Evolutionary conservation across 2,797 vertebrate species (phyloP).

Genomic region (Melopsittacus undulatus): DNA sequence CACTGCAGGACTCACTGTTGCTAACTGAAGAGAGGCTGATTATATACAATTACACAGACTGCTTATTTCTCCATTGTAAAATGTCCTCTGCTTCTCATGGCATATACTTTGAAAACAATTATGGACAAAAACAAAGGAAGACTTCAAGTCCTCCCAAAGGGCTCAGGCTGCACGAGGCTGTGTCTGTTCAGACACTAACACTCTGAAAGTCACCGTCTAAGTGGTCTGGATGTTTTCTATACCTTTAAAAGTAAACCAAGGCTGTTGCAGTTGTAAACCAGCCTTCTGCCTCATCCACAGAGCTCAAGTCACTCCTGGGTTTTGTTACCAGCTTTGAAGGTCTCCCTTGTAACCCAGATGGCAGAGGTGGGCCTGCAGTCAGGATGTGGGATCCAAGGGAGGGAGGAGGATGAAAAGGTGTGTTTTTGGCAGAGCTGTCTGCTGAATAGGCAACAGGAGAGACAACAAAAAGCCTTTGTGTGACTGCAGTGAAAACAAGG

Average conservation of each 20-base stretch:
- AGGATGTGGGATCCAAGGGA: not conserved
- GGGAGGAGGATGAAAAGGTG: not conserved
- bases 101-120: constrained; percentile 52
- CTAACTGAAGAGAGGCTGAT: constrained; percentile 65
- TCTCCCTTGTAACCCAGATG: not conserved
- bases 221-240: not conserved
- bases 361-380: not conserved
- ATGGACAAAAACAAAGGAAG: constrained; percentile 22
- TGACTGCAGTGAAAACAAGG: not conserved
- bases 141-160: constrained; percentile 20
- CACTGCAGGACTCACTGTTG: constrained; percentile 39
- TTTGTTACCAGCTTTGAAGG: not conserved
- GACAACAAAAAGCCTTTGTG: not conserved
- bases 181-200: not conserved
- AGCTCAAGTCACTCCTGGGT: not conserved
- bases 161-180: not conserved
- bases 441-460: not conserved
- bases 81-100: not conserved
- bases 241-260: not conserved
- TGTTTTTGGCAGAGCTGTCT: not conserved
- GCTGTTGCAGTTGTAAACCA: not conserved
- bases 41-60: constrained; percentile 68
- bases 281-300: not conserved
- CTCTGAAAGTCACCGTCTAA: not conserved
- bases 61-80: constrained; percentile 63